Evolutionary conservation across 2,888 invertebrate genomes (phyloP).

Genomic region (Uloborus plumipes): DNA sequence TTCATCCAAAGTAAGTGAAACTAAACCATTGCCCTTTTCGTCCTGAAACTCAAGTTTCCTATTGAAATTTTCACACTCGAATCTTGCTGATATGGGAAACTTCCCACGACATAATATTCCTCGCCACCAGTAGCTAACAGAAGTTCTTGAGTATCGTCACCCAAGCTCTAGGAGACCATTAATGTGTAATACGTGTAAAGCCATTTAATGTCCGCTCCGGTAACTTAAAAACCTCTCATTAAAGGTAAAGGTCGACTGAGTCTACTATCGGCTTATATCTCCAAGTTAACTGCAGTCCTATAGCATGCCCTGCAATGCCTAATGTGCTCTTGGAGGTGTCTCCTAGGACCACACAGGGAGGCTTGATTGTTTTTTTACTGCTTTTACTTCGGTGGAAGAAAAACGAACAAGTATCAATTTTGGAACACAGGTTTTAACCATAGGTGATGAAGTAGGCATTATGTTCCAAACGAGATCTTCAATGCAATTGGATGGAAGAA

Average conservation of each 20-base stretch:
- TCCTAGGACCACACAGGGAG: conserved; percentile 46
- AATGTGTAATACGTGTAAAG: conserved; percentile 33
- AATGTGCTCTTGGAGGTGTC: conserved; percentile 34
- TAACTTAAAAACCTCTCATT: conserved; percentile 46
- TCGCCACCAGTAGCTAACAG: no score
- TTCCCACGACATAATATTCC: conserved; percentile 17
- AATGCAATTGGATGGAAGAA: no score
- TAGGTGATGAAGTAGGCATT: no score
- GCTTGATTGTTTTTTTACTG: conserved; percentile 6
- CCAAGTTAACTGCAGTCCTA: conserved; percentile 25
- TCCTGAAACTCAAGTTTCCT: no score
- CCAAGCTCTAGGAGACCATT: conserved; percentile 23
- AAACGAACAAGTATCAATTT: no score
- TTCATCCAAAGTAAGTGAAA: no score
- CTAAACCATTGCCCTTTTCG: no score
- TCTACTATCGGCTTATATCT: conserved; percentile 33
- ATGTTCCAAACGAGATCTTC: no score
- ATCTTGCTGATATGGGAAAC: conserved; percentile 26
- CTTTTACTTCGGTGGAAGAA: no score
- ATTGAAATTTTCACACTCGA: no score
- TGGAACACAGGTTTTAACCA: no score
- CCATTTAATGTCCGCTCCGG: conserved; percentile 29
- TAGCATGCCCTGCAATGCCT: conserved; percentile 25
- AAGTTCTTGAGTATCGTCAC: no score
- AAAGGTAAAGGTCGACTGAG: conserved; percentile 44